phyloP scores from a whole-genome alignment of 2,113 vertebrate species.

The Sinocyclocheilus rhinocerous region DNA sequence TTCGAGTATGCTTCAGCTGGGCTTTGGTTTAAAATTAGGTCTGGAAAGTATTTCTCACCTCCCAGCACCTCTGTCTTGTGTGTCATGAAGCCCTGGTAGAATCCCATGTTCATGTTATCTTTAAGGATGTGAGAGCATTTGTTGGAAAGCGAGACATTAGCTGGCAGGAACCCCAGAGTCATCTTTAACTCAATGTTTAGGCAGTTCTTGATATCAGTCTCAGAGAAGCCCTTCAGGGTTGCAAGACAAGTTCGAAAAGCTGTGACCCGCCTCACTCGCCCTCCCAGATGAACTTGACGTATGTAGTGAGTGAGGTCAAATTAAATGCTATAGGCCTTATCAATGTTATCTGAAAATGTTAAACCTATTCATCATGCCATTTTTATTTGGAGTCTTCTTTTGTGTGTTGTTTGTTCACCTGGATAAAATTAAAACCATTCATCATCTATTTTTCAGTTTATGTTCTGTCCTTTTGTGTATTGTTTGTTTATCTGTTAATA shows the following conservation, averaged over 20 bases:
- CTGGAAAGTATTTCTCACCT: slow-evolving; percentile 74
- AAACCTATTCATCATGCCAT: background rate
- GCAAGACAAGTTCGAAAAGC: slow-evolving; percentile 78
- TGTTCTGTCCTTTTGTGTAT: too few species aligned
- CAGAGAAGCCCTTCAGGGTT: slow-evolving; percentile 71
- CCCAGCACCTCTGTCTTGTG: slow-evolving; percentile 74
- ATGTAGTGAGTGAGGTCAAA: slow-evolving; percentile 76
- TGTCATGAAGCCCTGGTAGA: slow-evolving; percentile 77
- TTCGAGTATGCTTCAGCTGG: slow-evolving; percentile 68
- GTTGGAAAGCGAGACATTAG: slow-evolving; percentile 64
- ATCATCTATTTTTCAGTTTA: too few species aligned
- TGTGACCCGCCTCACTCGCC: slow-evolving; percentile 74
- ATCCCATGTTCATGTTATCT: slow-evolving; percentile 73
- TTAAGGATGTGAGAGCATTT: slow-evolving; percentile 69
- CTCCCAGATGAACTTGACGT: slow-evolving; percentile 55
- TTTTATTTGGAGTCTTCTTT: background rate
- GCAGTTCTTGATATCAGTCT: slow-evolving; percentile 75
- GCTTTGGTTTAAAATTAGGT: slow-evolving; percentile 70
- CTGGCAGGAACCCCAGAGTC: slow-evolving; percentile 62
- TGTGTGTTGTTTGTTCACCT: background rate
- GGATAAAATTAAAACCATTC: too few species aligned
- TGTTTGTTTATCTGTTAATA: background rate
- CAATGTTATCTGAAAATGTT: background rate
- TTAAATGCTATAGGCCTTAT: background rate
- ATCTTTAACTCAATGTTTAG: slow-evolving; percentile 73